These are phyloP conservation scores for Deilephila elpenor DNA, from an alignment of 2,888 invertebrate genomes.

Conservation along the genomic window DNA sequence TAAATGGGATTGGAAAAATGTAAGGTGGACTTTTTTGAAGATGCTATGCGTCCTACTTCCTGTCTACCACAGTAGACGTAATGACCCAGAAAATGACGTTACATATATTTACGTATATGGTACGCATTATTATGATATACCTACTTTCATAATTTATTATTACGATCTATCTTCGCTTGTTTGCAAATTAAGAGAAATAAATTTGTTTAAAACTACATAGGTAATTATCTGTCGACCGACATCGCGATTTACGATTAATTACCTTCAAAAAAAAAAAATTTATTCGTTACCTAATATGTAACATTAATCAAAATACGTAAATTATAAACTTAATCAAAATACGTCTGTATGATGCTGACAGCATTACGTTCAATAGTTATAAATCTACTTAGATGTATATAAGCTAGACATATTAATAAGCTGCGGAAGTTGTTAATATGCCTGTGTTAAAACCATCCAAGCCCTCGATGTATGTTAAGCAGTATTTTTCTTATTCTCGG, in stretches of 20 bases:
- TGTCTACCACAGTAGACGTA: neutral
- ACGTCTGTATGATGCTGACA: neutral
- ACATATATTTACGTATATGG: no score
- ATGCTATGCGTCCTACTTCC: no score
- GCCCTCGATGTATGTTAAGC: neutral
- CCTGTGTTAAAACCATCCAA: neutral
- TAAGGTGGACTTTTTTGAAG: no score
- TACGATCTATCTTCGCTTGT: constrained; percentile 47
- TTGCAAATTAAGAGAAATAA: constrained; percentile 44
- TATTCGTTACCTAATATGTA: neutral
- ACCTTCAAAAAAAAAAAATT: neutral
- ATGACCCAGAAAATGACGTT: constrained; percentile 14
- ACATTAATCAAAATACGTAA: neutral
- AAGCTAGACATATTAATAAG: neutral
- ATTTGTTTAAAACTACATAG: constrained; percentile 32
- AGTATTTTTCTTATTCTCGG: constrained; percentile 1
- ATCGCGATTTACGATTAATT: constrained; percentile 23
- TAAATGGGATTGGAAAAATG: no score
- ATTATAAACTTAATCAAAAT: neutral
- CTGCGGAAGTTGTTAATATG: neutral
- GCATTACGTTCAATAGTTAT: neutral
- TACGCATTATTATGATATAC: neutral
- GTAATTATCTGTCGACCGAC: constrained; percentile 22
- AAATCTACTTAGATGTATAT: neutral
- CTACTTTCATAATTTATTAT: constrained; percentile 34